Base-by-base conservation (phyloP, 2,113 vertebrate genomes). In the Dicaeum eximium region DNA sequence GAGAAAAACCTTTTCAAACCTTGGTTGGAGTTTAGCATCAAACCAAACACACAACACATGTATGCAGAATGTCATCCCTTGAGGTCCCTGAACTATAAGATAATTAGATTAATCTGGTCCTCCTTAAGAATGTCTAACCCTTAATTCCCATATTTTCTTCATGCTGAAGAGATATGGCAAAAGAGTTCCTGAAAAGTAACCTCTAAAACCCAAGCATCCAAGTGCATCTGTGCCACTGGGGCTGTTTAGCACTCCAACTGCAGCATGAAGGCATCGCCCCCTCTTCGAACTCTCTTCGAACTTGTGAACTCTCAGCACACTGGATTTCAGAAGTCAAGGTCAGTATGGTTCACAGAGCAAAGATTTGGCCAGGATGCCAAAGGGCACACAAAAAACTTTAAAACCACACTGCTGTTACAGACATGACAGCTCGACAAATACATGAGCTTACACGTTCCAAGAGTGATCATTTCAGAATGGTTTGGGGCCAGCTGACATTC, bases 401-500 rank as follows among this genome's bases (percentile, higher is more conserved):
- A 64, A 78, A 51, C 37, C 57, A 50, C 1, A 1, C 17, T 86
- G 71, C 57, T 73, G 40, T 75, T 83, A 51, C 0, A 3, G 83
- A 96, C 93, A 78, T 95, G 72, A 61, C 57, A 90, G 54, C 25
- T 65, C 72, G 87, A 95, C 37, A 83, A 88, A 80, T 5, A 65
- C 62, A 23, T 0, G 2, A 83, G 44, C 42, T 82, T 78, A 54
- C 23, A 12, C 20, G 25, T 90, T 94, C 67, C 92, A 93, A 57
- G 53, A 75, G 37, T 20, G 38, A 72, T 73, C 73, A 75, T 85
- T 93, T 96, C 77, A 79, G 88, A 87, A 93, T 30, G 61, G 54
- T 90, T 92, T 93, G 47, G 64, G 56, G 51, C 86, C 87, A 95
- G 74, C 38, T 93, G 81, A 93, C 1, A 2, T 86, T 88, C 56